A percentile compares a stretch with the other conserved stretches of the same genome.
Evolutionary conservation across 2,113 vertebrate genomes (phyloP).

Genomic region (Lepus americanus): DNA sequence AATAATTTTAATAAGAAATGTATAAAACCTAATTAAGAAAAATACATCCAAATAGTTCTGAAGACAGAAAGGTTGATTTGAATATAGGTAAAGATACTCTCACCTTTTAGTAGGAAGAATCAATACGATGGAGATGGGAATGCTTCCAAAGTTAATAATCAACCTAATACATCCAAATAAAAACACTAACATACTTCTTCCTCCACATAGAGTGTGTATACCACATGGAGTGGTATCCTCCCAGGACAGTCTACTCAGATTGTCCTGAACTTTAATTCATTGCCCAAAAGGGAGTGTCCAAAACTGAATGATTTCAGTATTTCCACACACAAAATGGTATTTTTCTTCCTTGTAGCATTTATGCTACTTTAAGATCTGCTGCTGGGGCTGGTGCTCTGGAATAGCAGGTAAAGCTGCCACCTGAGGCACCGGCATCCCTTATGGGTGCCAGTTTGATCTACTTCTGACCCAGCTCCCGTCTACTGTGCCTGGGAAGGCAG

Average conservation of each 20-base stretch:
- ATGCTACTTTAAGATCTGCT: too few relatives aligned
- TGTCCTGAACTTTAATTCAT: background rate
- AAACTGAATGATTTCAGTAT: background rate
- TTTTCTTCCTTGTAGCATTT: background rate
- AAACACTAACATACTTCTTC: background rate
- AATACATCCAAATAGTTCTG: background rate
- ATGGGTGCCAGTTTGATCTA: too few relatives aligned
- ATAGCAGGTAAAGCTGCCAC: too few relatives aligned
- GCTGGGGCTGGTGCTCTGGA: too few relatives aligned
- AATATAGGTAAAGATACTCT: background rate
- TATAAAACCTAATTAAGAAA: background rate
- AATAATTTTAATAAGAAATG: constrained; percentile 40
- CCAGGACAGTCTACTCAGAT: background rate
- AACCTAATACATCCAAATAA: background rate
- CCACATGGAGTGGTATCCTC: background rate
- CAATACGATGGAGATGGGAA: background rate
- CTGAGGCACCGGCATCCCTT: too few relatives aligned
- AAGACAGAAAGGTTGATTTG: background rate
- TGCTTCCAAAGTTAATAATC: background rate
- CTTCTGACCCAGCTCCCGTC: too few relatives aligned
- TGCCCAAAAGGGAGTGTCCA: background rate
- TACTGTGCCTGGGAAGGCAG: too few relatives aligned
- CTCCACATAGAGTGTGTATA: background rate
- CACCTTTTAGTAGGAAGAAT: background rate
- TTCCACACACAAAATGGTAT: background rate